Base-by-base conservation (phyloP, 2,888 invertebrate species). In the Drosophila algonquin region DNA sequence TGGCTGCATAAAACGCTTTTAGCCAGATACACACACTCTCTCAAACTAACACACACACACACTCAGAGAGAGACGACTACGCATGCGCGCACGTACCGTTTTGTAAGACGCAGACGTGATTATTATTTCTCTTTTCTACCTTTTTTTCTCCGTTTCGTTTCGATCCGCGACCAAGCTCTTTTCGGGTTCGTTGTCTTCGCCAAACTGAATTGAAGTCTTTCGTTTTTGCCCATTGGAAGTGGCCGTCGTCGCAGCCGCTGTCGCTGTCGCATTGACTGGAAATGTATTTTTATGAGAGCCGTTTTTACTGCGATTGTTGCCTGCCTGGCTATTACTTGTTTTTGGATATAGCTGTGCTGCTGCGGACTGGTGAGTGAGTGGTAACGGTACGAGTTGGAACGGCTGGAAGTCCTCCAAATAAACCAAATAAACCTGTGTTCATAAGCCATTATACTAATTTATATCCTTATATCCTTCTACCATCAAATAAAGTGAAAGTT, bases 161-260 rank as follows among this genome's bases (percentile, higher is more conserved):
- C 57, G 72, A 65, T 86, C 88, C 87, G 86, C 76, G 75, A 18
- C 68, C 71, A 78, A 84, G 80, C 89, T 86, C 91, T 90, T 84
- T 80, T 87, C 91, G 91, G 89, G 91, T 91, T 91, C 91, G 91
- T 91, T 91, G 91, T 91, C 91, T 92, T 90, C 84, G 87, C 89
- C 90, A 84, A 91, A 91, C 92, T 92, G 83, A 91, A 87, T 89
- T 91, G 82, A 91, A 91, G 91, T 92, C 91, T 92, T 91, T 91
- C 87, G 91, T 87, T 90, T 89, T 89, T 84, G 91, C 88, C 89
- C 88, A 79, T 73, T 89, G 83, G 81, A 82, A 90, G 80, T 76
- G 76, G 76, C 64, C 64, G 75, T 68, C 69, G 68, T 63, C 57
- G 69, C 47, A 55, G 71, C 44, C 61, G 52, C 52, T 46, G 75